Evolutionary conservation across 1,140 invertebrate species (phyloP).

Genomic region (Aphelinus atriplicis): DNA sequence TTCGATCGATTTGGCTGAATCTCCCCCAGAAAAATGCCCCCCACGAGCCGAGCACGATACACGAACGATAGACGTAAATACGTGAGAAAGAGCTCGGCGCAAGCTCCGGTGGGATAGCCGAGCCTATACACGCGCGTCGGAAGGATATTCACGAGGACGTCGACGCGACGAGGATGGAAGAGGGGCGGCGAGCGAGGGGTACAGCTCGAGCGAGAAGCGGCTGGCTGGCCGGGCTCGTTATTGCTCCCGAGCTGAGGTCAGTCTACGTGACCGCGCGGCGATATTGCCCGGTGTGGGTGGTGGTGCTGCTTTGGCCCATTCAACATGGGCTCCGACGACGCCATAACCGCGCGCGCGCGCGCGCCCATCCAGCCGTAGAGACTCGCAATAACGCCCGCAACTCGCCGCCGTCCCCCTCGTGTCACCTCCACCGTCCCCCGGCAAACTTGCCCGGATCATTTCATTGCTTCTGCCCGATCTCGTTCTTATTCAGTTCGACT

Average conservation of each 20-base stretch:
- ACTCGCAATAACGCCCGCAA: conserved; percentile 50
- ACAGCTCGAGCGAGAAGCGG: conserved; percentile 34
- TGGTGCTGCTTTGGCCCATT: conserved; percentile 35
- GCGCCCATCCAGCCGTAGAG: conserved; percentile 29
- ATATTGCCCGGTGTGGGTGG: conserved; percentile 50
- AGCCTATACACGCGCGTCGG: no score
- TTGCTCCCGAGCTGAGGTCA: conserved; percentile 60
- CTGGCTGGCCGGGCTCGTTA: conserved; percentile 51
- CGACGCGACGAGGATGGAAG: no score
- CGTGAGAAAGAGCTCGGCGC: no score
- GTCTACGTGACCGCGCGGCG: conserved; percentile 60
- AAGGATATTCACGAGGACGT: no score
- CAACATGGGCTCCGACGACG: conserved; percentile 35
- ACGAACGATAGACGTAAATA: no score
- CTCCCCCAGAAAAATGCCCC: no score
- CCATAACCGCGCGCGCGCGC: conserved; percentile 20
- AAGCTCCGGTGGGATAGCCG: no score
- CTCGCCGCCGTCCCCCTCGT: conserved; percentile 28
- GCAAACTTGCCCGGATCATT: conserved; percentile 21
- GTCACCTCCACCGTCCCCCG: not conserved
- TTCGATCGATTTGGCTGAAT: no score
- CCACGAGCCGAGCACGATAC: no score
- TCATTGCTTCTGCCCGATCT: conserved; percentile 39
- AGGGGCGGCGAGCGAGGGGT: no score
- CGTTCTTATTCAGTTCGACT: conserved; percentile 39